Base-by-base conservation (phyloP, 2,888 invertebrate genomes). In the Sicus ferrugineus region DNA sequence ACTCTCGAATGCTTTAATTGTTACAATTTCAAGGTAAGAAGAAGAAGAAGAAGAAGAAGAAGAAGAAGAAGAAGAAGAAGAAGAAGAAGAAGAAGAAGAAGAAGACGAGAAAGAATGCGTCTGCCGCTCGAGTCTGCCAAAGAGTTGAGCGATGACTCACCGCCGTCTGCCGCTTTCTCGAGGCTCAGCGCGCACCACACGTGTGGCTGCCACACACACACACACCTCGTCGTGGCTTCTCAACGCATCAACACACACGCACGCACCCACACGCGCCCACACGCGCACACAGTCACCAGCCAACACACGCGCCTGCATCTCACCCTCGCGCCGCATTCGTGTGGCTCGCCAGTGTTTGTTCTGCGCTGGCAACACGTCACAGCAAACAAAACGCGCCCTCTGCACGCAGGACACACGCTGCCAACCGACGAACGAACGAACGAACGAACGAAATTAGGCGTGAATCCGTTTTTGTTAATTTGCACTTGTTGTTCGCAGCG, bases 191-290 rank as follows among this genome's bases (percentile, higher is more conserved):
- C 34, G 11, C 5, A 34, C 34, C 34, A 34, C 34, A 34, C 34
- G 5, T 50, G 50, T 7, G 50, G 16, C 21, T 19, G 19, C 19
- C 50, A 50, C 50, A 50, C n/a, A 50, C n/a, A n/a, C 50, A n/a
- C 50, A 50, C n/a, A 23, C 54, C 14, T 19, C 23, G 54, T 54
- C 54, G 28, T 42, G 11, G 14, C 54, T 50, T 21, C 19, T 48
- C n/a, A 23, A 46, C 46, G 34, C 34, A 11, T n/a, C 48, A 48
- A 46, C 30, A 48, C 5, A 19, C 63, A 26, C 46, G 5, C 9
- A 28, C 23, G 26, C 42, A 5, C 42, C 42, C 62, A 64, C 46
- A 64, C 48, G 50, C 48, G 23, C 46, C n/a, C 31, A 50, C 50
- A 21, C 50, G 31, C 31, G 19, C 23, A 59, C 62, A 26, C 61